Evolutionary conservation across 2,797 vertebrate genomes (phyloP).

Genomic region (Linurgus olivaceus): DNA sequence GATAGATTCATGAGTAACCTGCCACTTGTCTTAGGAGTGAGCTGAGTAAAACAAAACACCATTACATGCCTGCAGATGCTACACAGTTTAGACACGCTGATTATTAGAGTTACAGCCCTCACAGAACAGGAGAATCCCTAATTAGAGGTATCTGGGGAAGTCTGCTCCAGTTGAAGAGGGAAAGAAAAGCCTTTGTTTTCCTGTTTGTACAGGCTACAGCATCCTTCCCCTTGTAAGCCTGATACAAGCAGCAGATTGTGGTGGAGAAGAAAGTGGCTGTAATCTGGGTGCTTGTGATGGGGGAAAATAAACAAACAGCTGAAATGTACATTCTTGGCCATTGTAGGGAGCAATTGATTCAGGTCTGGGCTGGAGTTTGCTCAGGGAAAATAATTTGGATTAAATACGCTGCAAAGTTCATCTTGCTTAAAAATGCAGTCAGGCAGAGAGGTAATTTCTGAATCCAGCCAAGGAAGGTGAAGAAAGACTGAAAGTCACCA

Average conservation of each 20-base stretch:
- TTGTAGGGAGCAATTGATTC: background rate
- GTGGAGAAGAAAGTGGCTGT: accelerated
- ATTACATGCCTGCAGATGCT: background rate
- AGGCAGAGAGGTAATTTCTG: background rate
- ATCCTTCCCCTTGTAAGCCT: background rate
- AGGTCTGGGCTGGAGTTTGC: background rate
- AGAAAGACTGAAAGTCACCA: background rate
- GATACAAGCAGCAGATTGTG: background rate
- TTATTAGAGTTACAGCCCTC: background rate
- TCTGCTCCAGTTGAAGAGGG: background rate
- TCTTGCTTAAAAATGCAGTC: background rate
- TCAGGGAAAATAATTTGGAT: background rate
- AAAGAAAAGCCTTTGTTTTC: background rate
- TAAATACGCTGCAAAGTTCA: background rate
- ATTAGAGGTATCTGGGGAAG: background rate
- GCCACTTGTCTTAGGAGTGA: background rate
- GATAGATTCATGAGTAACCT: background rate
- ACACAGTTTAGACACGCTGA: background rate
- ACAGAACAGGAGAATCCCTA: background rate
- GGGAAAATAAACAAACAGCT: background rate
- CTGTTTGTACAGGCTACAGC: background rate
- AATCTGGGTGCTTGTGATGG: background rate
- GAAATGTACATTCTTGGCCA: background rate
- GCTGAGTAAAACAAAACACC: background rate
- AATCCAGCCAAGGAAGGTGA: background rate